Conservation (phyloP, 2,113 vertebrate genomes). For the Callospermophilus lateralis region DNA sequence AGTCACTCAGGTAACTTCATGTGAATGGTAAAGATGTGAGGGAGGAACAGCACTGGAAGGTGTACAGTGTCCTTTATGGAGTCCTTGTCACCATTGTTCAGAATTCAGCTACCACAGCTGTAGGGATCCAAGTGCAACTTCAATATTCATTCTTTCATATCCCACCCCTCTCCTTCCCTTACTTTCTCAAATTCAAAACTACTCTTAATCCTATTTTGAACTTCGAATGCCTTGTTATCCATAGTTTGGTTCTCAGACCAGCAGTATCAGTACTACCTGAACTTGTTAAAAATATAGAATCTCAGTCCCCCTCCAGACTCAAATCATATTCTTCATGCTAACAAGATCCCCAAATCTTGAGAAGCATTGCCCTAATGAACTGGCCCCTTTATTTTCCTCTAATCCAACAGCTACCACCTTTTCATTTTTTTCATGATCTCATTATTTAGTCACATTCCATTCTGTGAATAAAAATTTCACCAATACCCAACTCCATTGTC, state of each 20-base stretch:
- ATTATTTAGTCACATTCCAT: not conserved
- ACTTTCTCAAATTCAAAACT: slow-evolving; percentile 45
- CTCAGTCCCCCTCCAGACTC: not conserved
- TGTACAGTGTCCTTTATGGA: not conserved
- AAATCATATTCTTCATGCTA: not conserved
- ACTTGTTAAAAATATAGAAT: slow-evolving; percentile 25
- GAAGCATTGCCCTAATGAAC: not conserved
- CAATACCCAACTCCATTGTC: not conserved
- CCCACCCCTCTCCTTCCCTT: not conserved
- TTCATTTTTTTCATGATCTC: not conserved
- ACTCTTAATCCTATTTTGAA: slow-evolving; percentile 12
- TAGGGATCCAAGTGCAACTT: not conserved
- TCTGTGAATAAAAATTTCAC: not conserved
- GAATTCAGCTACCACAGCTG: not conserved
- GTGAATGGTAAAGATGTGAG: not conserved
- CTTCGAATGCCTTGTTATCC: not conserved
- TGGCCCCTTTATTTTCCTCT: not conserved
- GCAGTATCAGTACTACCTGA: not conserved
- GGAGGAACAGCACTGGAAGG: not conserved
- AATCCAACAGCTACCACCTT: not conserved
- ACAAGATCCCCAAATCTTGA: not conserved
- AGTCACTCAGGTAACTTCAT: not conserved
- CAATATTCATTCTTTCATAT: not conserved
- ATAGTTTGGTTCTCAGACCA: not conserved
- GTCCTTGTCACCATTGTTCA: not conserved